A percentile compares a stretch with the other conserved stretches of the same genome.
Evolutionary conservation across 2,113 vertebrate genomes (phyloP).

Genomic region (Sceloporus undulatus): DNA sequence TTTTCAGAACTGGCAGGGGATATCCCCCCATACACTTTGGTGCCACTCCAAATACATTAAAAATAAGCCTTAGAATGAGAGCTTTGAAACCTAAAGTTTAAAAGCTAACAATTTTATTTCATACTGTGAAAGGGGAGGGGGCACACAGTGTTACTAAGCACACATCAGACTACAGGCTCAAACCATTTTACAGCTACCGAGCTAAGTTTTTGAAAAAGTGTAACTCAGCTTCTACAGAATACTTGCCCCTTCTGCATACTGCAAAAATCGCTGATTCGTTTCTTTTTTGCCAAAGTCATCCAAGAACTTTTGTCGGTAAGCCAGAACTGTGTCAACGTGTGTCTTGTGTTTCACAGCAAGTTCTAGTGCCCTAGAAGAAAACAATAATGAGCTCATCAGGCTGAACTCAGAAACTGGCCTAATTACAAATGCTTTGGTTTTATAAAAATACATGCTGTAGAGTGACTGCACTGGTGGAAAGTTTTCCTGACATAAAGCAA

Average conservation of each 20-base stretch:
- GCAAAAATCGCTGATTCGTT: slow-evolving; percentile 92
- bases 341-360: slow-evolving; percentile 97
- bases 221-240: slow-evolving; percentile 26
- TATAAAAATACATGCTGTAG: background rate
- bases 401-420: slow-evolving; percentile 44
- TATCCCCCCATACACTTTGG: background rate
- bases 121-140: slow-evolving; percentile 29
- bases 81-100: background rate
- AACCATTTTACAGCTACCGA: background rate
- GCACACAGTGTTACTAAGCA: slow-evolving; percentile 11
- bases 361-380: slow-evolving; percentile 89
- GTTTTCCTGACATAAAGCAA: slow-evolving; percentile 35
- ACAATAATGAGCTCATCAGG: slow-evolving; percentile 54
- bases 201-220: slow-evolving; percentile 19
- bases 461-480: slow-evolving; percentile 36
- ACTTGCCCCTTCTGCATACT: slow-evolving; percentile 92
- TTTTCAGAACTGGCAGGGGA: background rate
- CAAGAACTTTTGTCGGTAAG: slow-evolving; percentile 90
- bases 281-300: slow-evolving; percentile 91
- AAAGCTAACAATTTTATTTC: background rate
- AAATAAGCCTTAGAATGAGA: slow-evolving; percentile 23
- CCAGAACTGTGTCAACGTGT: slow-evolving; percentile 97
- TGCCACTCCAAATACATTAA: slow-evolving; percentile 19
- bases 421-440: slow-evolving; percentile 21
- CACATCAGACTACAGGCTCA: background rate